Conservation (phyloP, 2,113 vertebrate genomes). For the Xenotilapia flavipinnis region DNA sequence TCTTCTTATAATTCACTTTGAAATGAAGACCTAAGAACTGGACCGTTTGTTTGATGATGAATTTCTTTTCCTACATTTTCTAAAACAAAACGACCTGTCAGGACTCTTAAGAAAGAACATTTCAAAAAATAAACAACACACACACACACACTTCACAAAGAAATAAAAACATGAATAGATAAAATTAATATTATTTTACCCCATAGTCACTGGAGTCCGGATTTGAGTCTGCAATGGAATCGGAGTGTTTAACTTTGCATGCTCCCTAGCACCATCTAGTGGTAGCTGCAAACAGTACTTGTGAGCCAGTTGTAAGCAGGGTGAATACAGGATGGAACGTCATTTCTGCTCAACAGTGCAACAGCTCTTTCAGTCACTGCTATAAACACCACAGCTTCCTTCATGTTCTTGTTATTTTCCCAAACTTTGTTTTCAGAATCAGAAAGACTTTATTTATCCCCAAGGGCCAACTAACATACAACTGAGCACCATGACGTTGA, state of each 20-base stretch:
- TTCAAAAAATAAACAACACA: not conserved
- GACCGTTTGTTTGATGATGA: not conserved
- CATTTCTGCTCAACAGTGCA: not conserved
- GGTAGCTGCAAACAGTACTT: not conserved
- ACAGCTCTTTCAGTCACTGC: not conserved
- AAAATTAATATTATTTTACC: not conserved
- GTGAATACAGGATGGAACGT: not conserved
- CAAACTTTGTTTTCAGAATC: not conserved
- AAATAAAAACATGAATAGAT: not conserved
- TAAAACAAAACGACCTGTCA: not conserved
- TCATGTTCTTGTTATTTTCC: not conserved
- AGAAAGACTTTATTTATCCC: not conserved
- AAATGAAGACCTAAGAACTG: not conserved
- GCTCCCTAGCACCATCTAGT: not conserved
- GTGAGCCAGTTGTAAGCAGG: not conserved
- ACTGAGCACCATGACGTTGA: not conserved
- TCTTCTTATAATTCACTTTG: not conserved
- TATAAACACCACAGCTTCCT: not conserved
- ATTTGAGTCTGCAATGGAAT: not conserved
- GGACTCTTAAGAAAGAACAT: not conserved
- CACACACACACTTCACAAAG: not conserved
- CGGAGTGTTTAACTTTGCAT: not conserved
- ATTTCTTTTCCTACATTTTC: not conserved
- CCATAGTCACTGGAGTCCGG: fast-evolving
- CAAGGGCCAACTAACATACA: not conserved